Percentiles rank a stretch among this genome's conserved stretches.
phyloP scores from a whole-genome alignment of 2,113 vertebrate species.

The Rhadina sibilatrix region DNA sequence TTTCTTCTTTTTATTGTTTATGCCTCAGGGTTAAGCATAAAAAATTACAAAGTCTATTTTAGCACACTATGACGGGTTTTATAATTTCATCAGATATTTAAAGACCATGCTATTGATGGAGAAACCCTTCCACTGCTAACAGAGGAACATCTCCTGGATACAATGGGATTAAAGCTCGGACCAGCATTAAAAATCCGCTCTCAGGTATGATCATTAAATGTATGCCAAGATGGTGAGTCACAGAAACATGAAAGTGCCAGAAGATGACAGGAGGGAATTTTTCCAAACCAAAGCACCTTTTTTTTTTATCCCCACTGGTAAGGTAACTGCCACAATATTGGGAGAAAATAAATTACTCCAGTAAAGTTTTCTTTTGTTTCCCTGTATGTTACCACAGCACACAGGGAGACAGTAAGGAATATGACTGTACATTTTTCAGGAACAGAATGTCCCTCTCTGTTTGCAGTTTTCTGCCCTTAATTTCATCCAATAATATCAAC shows the following conservation, averaged over 20 bases:
- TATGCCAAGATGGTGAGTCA: background rate
- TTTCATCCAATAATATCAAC: background rate
- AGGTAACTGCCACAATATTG: background rate
- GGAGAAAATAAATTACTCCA: background rate
- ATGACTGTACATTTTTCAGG: fast-evolving
- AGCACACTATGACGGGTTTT: slow-evolving; percentile 12
- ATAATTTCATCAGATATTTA: slow-evolving; percentile 80
- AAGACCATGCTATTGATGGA: slow-evolving; percentile 95
- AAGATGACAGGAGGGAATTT: background rate
- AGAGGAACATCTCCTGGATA: slow-evolving; percentile 93
- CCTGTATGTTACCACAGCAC: background rate
- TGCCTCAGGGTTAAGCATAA: background rate
- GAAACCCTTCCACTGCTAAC: slow-evolving; percentile 92
- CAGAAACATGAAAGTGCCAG: background rate
- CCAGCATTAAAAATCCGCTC: slow-evolving; percentile 94
- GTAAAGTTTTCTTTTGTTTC: background rate
- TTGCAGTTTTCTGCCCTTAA: background rate
- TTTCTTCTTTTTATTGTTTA: background rate
- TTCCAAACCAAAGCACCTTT: background rate
- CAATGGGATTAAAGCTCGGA: slow-evolving; percentile 91
- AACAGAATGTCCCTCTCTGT: background rate
- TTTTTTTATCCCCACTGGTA: background rate
- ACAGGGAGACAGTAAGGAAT: background rate
- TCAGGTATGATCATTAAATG: slow-evolving; percentile 76
- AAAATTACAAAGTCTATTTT: background rate